Evolutionary conservation across 2,888 invertebrate genomes (phyloP).

Genomic region (Meloe dianella): DNA sequence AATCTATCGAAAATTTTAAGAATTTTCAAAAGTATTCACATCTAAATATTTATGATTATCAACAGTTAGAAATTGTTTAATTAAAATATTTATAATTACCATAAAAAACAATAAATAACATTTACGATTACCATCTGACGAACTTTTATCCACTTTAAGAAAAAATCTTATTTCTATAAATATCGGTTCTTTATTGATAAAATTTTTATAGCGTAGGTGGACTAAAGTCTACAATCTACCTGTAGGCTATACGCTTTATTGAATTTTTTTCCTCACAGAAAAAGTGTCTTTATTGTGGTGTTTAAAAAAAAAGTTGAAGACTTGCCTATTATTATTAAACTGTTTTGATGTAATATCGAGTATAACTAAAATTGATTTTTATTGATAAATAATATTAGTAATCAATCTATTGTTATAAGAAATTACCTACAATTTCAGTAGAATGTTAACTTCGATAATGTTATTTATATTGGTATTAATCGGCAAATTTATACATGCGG

Average conservation of each 20-base stretch:
- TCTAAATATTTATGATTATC: neutral
- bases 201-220: no score
- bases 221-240: no score
- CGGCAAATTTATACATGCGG: no score
- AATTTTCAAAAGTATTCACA: neutral
- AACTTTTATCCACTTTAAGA: neutral
- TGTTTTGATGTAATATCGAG: no score
- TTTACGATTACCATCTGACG: neutral
- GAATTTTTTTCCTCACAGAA: no score
- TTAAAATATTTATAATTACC: neutral
- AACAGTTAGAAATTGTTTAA: neutral
- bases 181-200: neutral
- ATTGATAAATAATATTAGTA: neutral
- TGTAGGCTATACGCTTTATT: no score
- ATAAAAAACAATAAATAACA: neutral
- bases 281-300: no score
- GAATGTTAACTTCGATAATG: neutral
- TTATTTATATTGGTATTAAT: no score
- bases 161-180: neutral
- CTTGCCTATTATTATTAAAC: no score
- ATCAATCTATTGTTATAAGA: neutral
- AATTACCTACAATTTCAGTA: neutral
- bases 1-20: no score
- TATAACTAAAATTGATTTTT: neutral
- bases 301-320: no score